Conservation (phyloP, 2,113 vertebrate species). For the Tenebrosternarchus preto region DNA sequence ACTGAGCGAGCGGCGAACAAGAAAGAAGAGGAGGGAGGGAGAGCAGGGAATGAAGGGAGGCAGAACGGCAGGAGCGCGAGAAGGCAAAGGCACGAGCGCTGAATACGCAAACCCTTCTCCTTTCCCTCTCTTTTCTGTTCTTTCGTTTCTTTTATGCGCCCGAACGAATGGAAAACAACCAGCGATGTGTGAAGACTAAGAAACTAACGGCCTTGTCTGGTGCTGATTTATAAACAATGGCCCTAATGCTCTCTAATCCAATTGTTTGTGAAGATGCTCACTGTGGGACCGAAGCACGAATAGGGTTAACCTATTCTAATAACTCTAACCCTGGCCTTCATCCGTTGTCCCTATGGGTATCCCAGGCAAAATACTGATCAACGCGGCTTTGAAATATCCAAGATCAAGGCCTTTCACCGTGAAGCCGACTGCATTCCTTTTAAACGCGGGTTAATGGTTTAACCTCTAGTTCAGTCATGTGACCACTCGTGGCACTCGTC, state of each 20-base stretch:
- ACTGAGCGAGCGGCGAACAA: not conserved
- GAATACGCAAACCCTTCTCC: not conserved
- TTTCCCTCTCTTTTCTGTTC: not conserved
- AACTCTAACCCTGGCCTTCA: constrained; percentile 5
- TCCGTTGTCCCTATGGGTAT: not conserved
- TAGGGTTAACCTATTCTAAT: not conserved
- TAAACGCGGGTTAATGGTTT: too few relatives aligned
- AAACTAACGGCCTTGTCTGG: not conserved
- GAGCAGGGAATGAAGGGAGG: not conserved
- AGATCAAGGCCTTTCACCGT: too few relatives aligned
- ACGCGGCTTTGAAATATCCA: too few relatives aligned
- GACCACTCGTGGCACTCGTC: too few relatives aligned
- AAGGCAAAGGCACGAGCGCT: not conserved
- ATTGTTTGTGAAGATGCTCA: constrained; percentile 2
- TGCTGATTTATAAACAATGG: constrained; percentile 17
- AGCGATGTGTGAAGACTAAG: constrained; percentile 26
- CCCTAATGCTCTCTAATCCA: constrained; percentile 12
- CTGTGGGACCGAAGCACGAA: not conserved
- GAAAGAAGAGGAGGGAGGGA: not conserved
- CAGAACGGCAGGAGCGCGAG: not conserved
- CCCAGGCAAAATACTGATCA: not conserved
- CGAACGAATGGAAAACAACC: constrained; percentile 8
- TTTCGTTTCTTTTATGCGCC: not conserved
- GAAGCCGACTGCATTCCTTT: too few relatives aligned
- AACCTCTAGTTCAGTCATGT: too few relatives aligned